Percentiles rank a stretch among this genome's conserved stretches.
These are phyloP conservation scores for Lepidocyrtinus sp. DNA, from an alignment of 2,888 invertebrate genomes.

Conservation along the genomic window DNA sequence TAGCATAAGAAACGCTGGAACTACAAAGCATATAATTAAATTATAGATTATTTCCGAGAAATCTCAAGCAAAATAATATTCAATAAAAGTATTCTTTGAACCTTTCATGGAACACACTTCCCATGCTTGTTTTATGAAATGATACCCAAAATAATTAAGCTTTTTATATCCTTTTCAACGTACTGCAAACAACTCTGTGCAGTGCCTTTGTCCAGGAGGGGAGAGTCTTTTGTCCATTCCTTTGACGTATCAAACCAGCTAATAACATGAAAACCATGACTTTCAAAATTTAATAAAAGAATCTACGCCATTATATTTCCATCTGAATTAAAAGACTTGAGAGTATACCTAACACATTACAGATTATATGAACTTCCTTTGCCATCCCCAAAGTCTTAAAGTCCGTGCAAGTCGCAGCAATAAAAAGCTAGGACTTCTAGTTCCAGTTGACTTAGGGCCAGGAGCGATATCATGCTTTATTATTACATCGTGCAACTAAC, in stretches of 20 bases:
- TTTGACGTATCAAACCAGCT: background rate
- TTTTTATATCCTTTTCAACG: too few relatives aligned
- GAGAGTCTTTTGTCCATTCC: background rate
- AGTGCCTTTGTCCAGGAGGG: too few relatives aligned
- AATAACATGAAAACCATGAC: background rate
- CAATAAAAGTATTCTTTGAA: too few relatives aligned
- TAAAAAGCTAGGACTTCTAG: slow-evolving; percentile 10
- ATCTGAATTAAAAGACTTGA: background rate
- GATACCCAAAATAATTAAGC: too few relatives aligned
- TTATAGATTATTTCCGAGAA: background rate
- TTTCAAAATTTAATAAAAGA: background rate
- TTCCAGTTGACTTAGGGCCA: slow-evolving; percentile 44
- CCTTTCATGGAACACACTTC: too few relatives aligned
- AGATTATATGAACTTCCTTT: too few relatives aligned
- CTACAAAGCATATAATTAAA: background rate
- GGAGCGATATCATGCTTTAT: slow-evolving; percentile 29
- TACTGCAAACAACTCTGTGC: too few relatives aligned
- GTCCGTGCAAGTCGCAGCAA: too few relatives aligned
- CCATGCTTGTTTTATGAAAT: too few relatives aligned
- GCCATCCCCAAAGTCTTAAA: too few relatives aligned
- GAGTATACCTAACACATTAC: background rate
- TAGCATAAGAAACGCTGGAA: background rate
- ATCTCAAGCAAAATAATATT: too few relatives aligned
- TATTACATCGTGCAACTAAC: background rate
- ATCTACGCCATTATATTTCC: too few relatives aligned